Evolutionary conservation across 2,113 vertebrate species (phyloP).

Genomic region (human): DNA sequence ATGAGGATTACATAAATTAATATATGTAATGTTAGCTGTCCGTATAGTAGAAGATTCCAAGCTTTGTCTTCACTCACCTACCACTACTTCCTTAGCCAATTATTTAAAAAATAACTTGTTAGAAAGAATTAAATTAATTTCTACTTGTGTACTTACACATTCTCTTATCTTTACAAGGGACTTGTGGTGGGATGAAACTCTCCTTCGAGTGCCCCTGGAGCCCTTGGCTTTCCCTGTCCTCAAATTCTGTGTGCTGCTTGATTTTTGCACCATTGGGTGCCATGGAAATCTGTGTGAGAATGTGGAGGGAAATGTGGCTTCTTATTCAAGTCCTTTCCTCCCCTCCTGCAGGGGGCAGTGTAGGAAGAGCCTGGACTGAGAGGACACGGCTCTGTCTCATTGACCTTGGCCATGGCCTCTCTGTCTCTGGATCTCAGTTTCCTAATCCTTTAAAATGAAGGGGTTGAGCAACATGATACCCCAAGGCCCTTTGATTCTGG

Average conservation of each 20-base stretch:
- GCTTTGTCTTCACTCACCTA: background rate
- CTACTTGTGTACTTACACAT: background rate
- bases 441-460: conserved; percentile 1
- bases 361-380: rapidly evolving
- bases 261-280: background rate
- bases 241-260: background rate
- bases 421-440: background rate
- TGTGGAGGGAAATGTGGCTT: background rate
- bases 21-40: background rate
- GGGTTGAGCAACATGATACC: background rate
- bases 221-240: background rate
- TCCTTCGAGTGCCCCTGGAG: background rate
- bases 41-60: background rate
- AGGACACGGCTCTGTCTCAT: background rate
- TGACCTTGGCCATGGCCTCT: background rate
- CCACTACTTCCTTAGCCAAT: background rate
- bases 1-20: background rate
- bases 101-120: background rate
- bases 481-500: background rate
- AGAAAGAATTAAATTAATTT: background rate
- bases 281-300: background rate
- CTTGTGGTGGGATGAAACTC: background rate
- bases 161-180: background rate
- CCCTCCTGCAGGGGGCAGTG: background rate
- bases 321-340: background rate